Evolutionary conservation across 2,888 invertebrate species (phyloP), one percentile per base, ranked within the genome.

Genomic region (Drymonia ruficornis): DNA sequence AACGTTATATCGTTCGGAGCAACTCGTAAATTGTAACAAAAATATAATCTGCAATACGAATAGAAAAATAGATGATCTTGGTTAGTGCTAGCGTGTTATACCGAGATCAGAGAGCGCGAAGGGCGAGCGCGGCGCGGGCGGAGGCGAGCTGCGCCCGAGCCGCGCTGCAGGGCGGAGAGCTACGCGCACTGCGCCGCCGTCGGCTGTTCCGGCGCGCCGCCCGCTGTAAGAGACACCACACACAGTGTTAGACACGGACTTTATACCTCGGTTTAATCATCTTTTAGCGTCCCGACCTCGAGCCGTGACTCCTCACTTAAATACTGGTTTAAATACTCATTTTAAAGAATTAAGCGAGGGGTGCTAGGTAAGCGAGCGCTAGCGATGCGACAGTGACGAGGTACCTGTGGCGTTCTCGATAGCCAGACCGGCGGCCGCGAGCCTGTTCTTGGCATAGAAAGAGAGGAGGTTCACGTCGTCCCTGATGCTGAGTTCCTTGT

Each of bases 401-500:
- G 83, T 86, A 94, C 93, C 91, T 94, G 94, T 85, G 82, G 81
- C 88, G 76, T 82, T 80, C 68, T 91, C 91, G 76, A 85, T 77
- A 78, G 89, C 90, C 67, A 93, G 81, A 50, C 92, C 92, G 76
- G 93, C 93, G 69, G 95, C 95, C 74, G 95, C 95, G 74, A 94
- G 94, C 74, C 96, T 94, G 89, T 96, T 96, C 93, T 96, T 96
- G 91, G 96, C 95, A 94, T 97, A 97, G 94, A 95, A 97, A 84
- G 97, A 97, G 83, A 97, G 94, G 79, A 97, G 95, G 83, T 96
- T 96, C 87, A 97, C 96, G 93, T 97, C 97, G 88, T 95, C 96
- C 87, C 95, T 95, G 86, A 97, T 95, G 89, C 96, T 96, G 78
- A 96, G 95, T 83, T 95, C 94, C 80, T 95, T 94, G 88, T 94